These are phyloP conservation scores for Rhagium mordax DNA, from an alignment of 2,888 invertebrate species.

Conservation along the genomic window DNA sequence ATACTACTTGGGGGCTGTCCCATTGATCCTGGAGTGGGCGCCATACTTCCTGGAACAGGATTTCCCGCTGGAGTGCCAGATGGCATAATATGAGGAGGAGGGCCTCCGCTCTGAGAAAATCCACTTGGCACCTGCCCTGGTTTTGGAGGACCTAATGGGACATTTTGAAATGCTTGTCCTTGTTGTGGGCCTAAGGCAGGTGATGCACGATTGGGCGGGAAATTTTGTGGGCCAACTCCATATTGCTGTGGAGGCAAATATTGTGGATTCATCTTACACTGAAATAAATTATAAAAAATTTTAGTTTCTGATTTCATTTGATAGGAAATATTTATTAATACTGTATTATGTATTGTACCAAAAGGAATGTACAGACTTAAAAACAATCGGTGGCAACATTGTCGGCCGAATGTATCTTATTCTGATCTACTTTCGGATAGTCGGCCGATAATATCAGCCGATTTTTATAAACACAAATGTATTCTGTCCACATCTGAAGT, in stretches of 20 bases:
- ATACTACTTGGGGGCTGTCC: conserved; percentile 37
- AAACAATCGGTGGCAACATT: no score
- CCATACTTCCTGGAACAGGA: conserved; percentile 14
- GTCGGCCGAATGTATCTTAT: no score
- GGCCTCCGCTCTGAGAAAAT: background rate
- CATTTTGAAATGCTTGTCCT: conserved; percentile 42
- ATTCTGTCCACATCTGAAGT: no score
- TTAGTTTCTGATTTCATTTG: background rate
- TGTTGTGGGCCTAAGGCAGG: conserved; percentile 31
- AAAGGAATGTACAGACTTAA: no score
- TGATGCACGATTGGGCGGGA: conserved; percentile 45
- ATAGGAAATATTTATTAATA: no score
- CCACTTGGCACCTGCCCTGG: conserved; percentile 36
- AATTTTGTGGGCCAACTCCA: conserved; percentile 52
- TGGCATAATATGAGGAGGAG: conserved; percentile 33
- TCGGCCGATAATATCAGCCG: no score
- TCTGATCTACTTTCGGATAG: no score
- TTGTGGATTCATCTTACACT: conserved; percentile 71
- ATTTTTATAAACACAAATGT: no score
- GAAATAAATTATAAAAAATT: conserved; percentile 24
- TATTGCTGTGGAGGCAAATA: conserved; percentile 68
- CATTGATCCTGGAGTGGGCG: conserved; percentile 36
- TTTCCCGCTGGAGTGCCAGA: conserved; percentile 27
- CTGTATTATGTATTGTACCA: no score
- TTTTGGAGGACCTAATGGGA: conserved; percentile 48